Evolutionary conservation across 2,888 invertebrate genomes (phyloP).

Genomic region (Trimorus sp.): DNA sequence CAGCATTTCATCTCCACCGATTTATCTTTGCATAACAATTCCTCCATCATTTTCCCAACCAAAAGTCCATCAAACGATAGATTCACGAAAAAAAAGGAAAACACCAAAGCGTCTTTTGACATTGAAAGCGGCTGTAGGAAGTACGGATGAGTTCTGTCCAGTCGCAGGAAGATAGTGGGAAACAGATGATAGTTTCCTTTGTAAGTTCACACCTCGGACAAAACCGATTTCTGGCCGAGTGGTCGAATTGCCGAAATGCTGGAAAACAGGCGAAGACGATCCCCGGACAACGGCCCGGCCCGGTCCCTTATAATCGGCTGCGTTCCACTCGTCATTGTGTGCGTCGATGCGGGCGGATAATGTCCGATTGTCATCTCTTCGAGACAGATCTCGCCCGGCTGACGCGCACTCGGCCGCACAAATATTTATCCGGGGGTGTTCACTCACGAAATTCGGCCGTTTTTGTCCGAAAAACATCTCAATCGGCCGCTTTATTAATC

Average conservation of each 20-base stretch:
- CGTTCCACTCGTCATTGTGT: conserved; percentile 72
- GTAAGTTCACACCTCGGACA: conserved; percentile 80
- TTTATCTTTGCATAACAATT: no score
- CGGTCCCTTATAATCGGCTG: conserved; percentile 76
- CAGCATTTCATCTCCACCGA: no score
- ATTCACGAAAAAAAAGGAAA: no score
- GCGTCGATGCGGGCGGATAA: conserved; percentile 66
- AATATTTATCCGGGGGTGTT: conserved; percentile 70
- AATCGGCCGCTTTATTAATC: no score
- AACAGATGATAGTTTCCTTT: conserved; percentile 77
- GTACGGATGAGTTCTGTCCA: conserved; percentile 69
- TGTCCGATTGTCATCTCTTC: conserved; percentile 67
- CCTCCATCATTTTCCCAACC: no score
- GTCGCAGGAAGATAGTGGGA: conserved; percentile 72
- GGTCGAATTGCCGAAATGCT: conserved; percentile 69
- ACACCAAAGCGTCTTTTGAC: not conserved
- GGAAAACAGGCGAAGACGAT: conserved; percentile 61
- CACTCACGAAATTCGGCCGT: conserved; percentile 70
- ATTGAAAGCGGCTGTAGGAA: conserved; percentile 4
- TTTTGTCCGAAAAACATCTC: not conserved
- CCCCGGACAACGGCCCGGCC: conserved; percentile 61
- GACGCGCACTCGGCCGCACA: conserved; percentile 51
- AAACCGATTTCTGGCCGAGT: conserved; percentile 72
- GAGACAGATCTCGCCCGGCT: conserved; percentile 52
- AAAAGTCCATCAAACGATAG: no score